Percentiles rank a stretch among this genome's conserved stretches.
Evolutionary conservation across 2,888 invertebrate genomes (phyloP).

Genomic region (Idaea biselata): DNA sequence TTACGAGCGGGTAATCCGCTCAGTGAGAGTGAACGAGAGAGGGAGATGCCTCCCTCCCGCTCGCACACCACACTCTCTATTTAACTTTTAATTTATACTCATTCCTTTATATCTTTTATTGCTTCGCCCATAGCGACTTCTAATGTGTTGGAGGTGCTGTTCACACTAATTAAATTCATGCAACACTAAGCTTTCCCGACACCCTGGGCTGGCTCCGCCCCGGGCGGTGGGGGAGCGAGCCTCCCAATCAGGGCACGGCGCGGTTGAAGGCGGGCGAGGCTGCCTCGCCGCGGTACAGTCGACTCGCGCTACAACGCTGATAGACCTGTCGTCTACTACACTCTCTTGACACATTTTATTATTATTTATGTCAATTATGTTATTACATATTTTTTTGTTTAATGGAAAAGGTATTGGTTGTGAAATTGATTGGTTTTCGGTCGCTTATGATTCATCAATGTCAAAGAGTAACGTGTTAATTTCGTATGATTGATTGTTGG

Average conservation of each 20-base stretch:
- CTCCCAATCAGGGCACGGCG: constrained; percentile 44
- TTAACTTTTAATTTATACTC: constrained; percentile 82
- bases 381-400: constrained; percentile 76
- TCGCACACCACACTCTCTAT: constrained; percentile 66
- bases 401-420: constrained; percentile 79
- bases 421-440: constrained; percentile 79
- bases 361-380: constrained; percentile 81
- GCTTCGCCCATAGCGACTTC: constrained; percentile 80
- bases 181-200: constrained; percentile 72
- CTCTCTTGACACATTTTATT: constrained; percentile 79
- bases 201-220: constrained; percentile 37
- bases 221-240: constrained; percentile 13
- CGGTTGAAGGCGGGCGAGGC: constrained; percentile 21
- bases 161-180: constrained; percentile 81
- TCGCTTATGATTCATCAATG: constrained; percentile 79
- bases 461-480: constrained; percentile 77
- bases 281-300: constrained; percentile 44
- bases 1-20: constrained; percentile 67
- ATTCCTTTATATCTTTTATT: constrained; percentile 82
- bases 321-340: constrained; percentile 79
- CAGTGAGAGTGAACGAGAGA: constrained; percentile 40
- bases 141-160: constrained; percentile 80
- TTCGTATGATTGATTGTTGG: constrained; percentile 76
- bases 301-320: constrained; percentile 66
- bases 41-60: constrained; percentile 38